These are phyloP conservation scores for Thymelicus sylvestris DNA, from an alignment of 2,888 invertebrate species.

Conservation along the genomic window DNA sequence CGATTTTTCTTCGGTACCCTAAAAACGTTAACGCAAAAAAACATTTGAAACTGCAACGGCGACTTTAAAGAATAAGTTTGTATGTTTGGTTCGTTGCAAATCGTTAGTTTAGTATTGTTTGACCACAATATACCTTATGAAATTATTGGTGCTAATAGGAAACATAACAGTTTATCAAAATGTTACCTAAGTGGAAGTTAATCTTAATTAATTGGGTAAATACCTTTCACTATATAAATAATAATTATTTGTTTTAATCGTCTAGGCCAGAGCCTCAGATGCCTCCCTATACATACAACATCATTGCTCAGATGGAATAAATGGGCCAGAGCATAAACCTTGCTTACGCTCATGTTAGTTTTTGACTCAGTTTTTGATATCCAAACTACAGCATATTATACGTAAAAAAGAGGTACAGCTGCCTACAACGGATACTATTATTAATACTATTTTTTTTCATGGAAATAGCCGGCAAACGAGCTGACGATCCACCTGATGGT, in stretches of 20 bases:
- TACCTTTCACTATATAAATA: neutral
- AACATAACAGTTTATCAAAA: conserved; percentile 46
- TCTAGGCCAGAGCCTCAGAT: no score
- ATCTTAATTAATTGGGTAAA: conserved; percentile 78
- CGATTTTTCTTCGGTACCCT: neutral
- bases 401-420: neutral
- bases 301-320: no score
- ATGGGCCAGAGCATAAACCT: no score
- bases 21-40: conserved; percentile 41
- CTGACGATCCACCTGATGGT: no score
- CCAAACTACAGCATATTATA: neutral
- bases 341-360: no score
- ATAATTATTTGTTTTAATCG: no score
- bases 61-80: conserved; percentile 45
- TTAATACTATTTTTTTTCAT: no score
- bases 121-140: conserved; percentile 45
- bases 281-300: no score
- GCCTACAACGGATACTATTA: neutral
- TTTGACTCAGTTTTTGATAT: neutral
- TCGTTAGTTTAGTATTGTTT: conserved; percentile 59
- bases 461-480: no score
- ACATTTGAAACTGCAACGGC: conserved; percentile 75
- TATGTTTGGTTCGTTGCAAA: conserved; percentile 45
- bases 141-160: conserved; percentile 35
- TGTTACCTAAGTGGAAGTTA: conserved; percentile 75